Conservation (phyloP, 2,888 invertebrate species). For the Eristalis tenax region DNA sequence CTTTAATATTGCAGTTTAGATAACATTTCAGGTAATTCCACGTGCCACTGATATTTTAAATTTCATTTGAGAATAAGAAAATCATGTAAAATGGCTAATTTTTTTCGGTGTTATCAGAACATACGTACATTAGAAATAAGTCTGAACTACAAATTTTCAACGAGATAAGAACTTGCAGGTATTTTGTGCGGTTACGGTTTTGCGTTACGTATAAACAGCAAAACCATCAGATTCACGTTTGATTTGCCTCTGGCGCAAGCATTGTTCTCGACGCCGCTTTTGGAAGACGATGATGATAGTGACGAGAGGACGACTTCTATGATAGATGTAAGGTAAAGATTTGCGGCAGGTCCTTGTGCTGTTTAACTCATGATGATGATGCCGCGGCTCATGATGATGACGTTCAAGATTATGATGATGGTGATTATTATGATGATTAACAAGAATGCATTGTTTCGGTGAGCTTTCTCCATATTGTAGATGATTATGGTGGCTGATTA, state of each 20-base stretch:
- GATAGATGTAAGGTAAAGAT: conserved; percentile 70
- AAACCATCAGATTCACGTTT: conserved; percentile 65
- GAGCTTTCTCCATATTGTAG: conserved; percentile 57
- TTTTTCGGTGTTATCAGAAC: conserved; percentile 32
- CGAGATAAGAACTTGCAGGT: conserved; percentile 63
- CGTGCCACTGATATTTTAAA: neutral
- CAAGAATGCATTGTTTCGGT: conserved; percentile 66
- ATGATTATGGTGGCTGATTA: conserved; percentile 69
- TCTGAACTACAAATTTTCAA: conserved; percentile 46
- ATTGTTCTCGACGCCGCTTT: conserved; percentile 68
- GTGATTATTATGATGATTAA: conserved; percentile 59
- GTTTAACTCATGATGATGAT: conserved; percentile 49
- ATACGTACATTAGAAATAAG: conserved; percentile 16
- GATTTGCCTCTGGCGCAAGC: conserved; percentile 66
- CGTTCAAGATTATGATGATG: conserved; percentile 31
- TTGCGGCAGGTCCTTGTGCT: conserved; percentile 67
- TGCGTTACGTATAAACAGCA: conserved; percentile 58
- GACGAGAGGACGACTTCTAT: conserved; percentile 69
- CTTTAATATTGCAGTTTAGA: neutral
- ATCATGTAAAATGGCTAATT: neutral
- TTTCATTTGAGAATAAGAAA: neutral
- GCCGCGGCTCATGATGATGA: conserved; percentile 16
- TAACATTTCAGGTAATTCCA: neutral
- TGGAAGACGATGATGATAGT: conserved; percentile 68
- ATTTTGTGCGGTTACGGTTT: conserved; percentile 51